These are phyloP conservation scores for Rotaria macrura DNA, from an alignment of 2,888 invertebrate genomes.

Conservation along the genomic window DNA sequence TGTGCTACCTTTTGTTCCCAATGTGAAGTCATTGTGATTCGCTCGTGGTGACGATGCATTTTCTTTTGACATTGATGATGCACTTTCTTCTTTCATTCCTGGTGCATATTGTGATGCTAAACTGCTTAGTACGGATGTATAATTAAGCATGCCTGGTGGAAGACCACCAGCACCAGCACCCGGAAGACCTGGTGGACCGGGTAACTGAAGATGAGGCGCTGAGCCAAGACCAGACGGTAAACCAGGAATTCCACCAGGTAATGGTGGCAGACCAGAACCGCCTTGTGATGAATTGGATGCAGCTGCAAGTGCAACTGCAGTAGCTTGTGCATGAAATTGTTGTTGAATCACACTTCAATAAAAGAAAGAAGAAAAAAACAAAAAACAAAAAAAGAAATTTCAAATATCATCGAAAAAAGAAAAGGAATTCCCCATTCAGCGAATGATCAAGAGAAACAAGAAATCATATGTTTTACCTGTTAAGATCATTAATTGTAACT, in stretches of 20 bases:
- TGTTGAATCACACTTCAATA: constrained; percentile 19
- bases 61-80: not conserved
- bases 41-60: not conserved
- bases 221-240: not conserved
- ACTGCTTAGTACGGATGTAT: constrained; percentile 4
- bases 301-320: not conserved
- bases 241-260: not conserved
- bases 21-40: not conserved
- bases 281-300: not conserved
- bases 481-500: constrained; percentile 86
- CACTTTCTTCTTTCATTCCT: not conserved
- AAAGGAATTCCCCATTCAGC: no score
- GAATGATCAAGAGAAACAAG: not conserved
- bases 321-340: constrained; percentile 19
- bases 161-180: not conserved
- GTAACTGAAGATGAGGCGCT: constrained; percentile 16
- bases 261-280: not conserved
- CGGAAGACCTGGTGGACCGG: constrained; percentile 14
- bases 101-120: constrained; percentile 1
- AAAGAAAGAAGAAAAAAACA: not conserved
- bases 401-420: no score
- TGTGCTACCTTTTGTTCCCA: not conserved
- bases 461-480: constrained; percentile 72
- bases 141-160: constrained; percentile 12
- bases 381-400: not conserved